Evolutionary conservation across 2,888 invertebrate species (phyloP).

Genomic region (Amiota communis): DNA sequence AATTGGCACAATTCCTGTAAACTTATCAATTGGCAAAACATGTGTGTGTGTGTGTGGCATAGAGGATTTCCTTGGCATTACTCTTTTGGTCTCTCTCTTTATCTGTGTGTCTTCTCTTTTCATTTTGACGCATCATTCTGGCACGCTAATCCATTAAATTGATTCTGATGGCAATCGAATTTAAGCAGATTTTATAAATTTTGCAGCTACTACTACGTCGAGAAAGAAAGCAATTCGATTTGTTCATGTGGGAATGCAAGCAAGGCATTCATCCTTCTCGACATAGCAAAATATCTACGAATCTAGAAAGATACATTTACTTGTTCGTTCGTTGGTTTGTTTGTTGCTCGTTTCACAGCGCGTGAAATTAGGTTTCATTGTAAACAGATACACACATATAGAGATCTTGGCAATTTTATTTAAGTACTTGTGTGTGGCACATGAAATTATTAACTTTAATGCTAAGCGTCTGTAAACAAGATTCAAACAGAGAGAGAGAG

Average conservation of each 20-base stretch:
- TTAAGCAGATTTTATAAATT: slow-evolving; percentile 50
- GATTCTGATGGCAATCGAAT: slow-evolving; percentile 65
- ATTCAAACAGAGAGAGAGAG: too few relatives aligned
- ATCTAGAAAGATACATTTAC: background rate
- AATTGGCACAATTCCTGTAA: slow-evolving; percentile 66
- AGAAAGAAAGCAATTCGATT: slow-evolving; percentile 1
- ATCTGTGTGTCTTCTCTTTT: background rate
- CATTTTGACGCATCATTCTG: slow-evolving; percentile 6
- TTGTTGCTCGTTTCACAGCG: too few relatives aligned
- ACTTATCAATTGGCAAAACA: slow-evolving; percentile 62
- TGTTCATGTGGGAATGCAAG: background rate
- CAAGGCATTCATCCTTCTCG: too few relatives aligned
- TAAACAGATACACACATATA: too few relatives aligned
- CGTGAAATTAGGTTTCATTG: too few relatives aligned
- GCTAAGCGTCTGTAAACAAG: too few relatives aligned
- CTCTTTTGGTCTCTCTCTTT: background rate
- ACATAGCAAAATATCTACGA: background rate
- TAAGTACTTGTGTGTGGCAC: too few relatives aligned
- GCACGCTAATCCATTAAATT: slow-evolving; percentile 65
- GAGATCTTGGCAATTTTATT: slow-evolving; percentile 40
- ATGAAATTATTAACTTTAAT: too few relatives aligned
- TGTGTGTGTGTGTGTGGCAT: slow-evolving; percentile 6
- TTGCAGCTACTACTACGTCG: background rate
- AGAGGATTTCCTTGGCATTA: too few relatives aligned
- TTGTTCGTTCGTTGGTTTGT: too few relatives aligned